Evolutionary conservation across 2,113 vertebrate species (phyloP).

Genomic region (Notarius lentiginosus): DNA sequence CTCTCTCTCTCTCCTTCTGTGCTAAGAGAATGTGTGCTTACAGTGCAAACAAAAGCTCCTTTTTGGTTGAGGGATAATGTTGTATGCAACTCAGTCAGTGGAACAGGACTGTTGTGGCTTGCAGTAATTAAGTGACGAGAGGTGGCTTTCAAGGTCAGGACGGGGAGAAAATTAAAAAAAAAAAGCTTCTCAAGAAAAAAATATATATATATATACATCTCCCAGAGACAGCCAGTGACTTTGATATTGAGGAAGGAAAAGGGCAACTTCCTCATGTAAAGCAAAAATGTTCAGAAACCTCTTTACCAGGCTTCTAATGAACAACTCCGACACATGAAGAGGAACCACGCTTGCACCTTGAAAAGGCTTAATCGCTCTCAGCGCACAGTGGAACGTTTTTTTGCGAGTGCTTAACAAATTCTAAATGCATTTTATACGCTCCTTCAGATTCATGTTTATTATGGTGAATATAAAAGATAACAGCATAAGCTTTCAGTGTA

Average conservation of each 20-base stretch:
- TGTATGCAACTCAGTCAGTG: conserved; percentile 72
- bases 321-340: conserved; percentile 34
- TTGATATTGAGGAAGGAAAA: conserved; percentile 28
- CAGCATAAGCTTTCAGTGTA: not conserved
- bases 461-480: not conserved
- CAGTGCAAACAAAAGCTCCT: conserved; percentile 70
- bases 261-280: conserved; percentile 27
- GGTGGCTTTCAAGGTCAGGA: conserved; percentile 58
- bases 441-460: not conserved
- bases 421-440: conserved; percentile 18
- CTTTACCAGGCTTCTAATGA: conserved; percentile 23
- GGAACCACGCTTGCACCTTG: conserved; percentile 14
- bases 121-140: conserved; percentile 70
- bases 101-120: conserved; percentile 65
- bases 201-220: not conserved
- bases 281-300: not conserved
- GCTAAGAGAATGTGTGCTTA: conserved; percentile 69
- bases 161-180: not conserved
- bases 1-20: conserved; percentile 50
- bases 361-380: conserved; percentile 17
- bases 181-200: conserved; percentile 60
- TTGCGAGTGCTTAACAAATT: conserved; percentile 45
- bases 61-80: conserved; percentile 62
- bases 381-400: not conserved
- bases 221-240: conserved; percentile 29